phyloP scores from a whole-genome alignment of 2,113 vertebrate species.

The Numenius arquata region DNA sequence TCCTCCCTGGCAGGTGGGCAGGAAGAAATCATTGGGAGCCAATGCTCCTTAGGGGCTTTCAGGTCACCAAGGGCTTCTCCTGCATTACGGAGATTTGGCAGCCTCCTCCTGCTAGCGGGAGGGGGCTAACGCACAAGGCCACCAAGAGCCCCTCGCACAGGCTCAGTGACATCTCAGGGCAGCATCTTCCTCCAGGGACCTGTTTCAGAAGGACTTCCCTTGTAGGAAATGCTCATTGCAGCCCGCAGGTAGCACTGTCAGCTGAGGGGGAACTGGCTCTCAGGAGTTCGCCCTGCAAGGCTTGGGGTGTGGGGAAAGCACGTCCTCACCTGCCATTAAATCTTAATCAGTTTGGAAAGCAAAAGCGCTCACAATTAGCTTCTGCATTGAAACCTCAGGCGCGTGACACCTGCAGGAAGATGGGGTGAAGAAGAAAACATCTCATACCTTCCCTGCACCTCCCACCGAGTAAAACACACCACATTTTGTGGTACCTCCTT shows the following conservation, averaged over 20 bases:
- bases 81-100: fast-evolving
- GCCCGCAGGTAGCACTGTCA: fast-evolving
- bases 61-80: not conserved
- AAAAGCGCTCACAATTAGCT: not conserved
- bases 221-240: not conserved
- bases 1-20: not conserved
- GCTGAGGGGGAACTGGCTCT: not conserved
- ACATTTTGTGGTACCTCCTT: not conserved
- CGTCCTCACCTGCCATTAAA: not conserved
- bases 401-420: not conserved
- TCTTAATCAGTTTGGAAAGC: not conserved
- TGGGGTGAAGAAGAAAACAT: not conserved
- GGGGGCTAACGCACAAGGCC: fast-evolving
- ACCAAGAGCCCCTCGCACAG: not conserved
- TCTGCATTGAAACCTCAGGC: not conserved
- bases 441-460: not conserved
- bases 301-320: not conserved
- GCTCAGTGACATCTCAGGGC: not conserved
- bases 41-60: not conserved
- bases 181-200: not conserved
- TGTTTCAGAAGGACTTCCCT: not conserved
- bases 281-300: not conserved
- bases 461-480: fast-evolving
- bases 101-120: not conserved
- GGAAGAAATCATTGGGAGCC: not conserved